Base-by-base conservation (phyloP, 2,113 vertebrate species). In the Nettapus auritus region DNA sequence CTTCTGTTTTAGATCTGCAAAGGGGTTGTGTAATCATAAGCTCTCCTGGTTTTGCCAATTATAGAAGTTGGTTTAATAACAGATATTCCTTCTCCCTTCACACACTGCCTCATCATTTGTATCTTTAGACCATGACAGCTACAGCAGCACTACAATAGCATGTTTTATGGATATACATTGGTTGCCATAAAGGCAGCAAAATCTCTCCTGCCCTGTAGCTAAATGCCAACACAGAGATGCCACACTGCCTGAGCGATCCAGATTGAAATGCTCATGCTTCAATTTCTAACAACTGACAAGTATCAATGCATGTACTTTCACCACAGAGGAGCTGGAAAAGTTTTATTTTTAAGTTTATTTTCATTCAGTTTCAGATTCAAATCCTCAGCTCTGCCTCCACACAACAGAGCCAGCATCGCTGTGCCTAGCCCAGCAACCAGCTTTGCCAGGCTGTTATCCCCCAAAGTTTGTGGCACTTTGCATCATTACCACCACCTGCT, bases 161-260 rank as follows among this genome's bases (percentile, higher is more conserved):
- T 17, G 8, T 66, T 91, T 74, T 26, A 81, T 44, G 57, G 83
- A 68, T 88, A 90, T 55, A 62, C 7, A 29, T 18, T 1, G 0
- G 8, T 48, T 81, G 69, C 44, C 64, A 60, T 12, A 52, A 76
- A 78, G 40, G 57, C 33, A 82, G 29, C 17, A 62, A 34, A 69
- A 48, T 57, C 36, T 34, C 48, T 77, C 44, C 52, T 26, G 25
- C 33, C 68, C 34, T 74, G 21, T 14, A 69, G 55, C 22, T 38
- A 86, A 69, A 62, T 34, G 29, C 22, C 21, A 67, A 33, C 16
- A 34, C 0, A 0, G 19, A 33, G 55, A 60, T 44, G 36, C 40
- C 25, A 52, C 0, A 0, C 28, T 56, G 33, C 73, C 3, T 10
- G 50, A 21, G 13, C 0, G 0, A 53, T 21, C 26, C 26, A 17